These are phyloP conservation scores for Hyphantria cunea DNA, from an alignment of 1,140 invertebrate genomes.

Conservation along the genomic window DNA sequence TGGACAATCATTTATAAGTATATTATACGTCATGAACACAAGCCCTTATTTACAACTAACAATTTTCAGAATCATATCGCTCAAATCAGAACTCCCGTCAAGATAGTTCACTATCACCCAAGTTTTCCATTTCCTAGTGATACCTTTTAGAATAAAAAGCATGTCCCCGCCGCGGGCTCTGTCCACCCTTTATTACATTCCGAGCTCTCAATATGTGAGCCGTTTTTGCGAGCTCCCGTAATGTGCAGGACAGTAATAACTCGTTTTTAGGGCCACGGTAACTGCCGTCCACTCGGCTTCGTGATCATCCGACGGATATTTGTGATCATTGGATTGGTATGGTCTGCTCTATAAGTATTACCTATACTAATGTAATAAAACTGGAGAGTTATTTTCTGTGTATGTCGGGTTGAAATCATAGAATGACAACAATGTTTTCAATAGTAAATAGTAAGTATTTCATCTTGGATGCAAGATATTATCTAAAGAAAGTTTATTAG, in stretches of 20 bases:
- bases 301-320: neutral
- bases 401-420: too few relatives aligned
- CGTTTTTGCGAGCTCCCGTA: neutral
- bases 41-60: neutral
- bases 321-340: neutral
- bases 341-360: too few relatives aligned
- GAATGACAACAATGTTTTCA: too few relatives aligned
- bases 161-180: neutral
- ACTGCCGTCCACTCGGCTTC: neutral
- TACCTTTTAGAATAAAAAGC: constrained; percentile 3
- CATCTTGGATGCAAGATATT: too few relatives aligned
- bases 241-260: constrained; percentile 1
- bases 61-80: neutral
- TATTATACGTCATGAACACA: neutral
- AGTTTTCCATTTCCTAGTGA: neutral
- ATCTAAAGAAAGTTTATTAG: too few relatives aligned
- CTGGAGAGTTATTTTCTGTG: too few relatives aligned
- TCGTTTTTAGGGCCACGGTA: constrained; percentile 1
- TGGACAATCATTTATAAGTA: too few relatives aligned
- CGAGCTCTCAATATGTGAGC: constrained; percentile 1
- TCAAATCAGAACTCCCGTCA: neutral
- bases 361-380: too few relatives aligned
- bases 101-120: neutral
- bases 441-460: too few relatives aligned
- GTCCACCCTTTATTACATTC: constrained; percentile 5